Percentiles rank a stretch among this genome's conserved stretches.
Conservation (phyloP, 1,140 invertebrate genomes). For the Calosoma granatense region DNA sequence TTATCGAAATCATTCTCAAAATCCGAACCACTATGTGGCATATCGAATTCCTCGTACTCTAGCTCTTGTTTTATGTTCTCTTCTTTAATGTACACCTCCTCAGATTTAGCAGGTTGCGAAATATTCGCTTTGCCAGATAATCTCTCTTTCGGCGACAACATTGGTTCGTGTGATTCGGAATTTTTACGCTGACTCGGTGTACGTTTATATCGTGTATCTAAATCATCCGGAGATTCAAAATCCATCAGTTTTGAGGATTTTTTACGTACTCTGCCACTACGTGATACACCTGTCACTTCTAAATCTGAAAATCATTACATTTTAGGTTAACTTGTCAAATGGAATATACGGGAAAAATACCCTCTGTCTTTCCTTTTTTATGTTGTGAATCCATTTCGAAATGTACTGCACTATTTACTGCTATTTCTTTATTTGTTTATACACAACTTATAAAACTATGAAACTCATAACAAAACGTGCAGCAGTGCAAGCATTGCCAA, state of each 20-base stretch:
- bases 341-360: not conserved
- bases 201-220: conserved; percentile 38
- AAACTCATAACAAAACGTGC: no score
- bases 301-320: conserved; percentile 50
- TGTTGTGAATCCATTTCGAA: not conserved
- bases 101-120: conserved; percentile 41
- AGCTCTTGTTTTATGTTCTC: conserved; percentile 18
- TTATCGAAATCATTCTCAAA: conserved; percentile 32
- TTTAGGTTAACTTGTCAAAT: not conserved
- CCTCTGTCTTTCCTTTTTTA: not conserved
- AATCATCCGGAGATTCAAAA: conserved; percentile 80
- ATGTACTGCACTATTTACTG: no score
- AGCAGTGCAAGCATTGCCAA: no score
- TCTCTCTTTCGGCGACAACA: conserved; percentile 31
- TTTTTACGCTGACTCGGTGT: conserved; percentile 34
- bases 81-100: conserved; percentile 18
- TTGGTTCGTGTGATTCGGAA: conserved; percentile 24
- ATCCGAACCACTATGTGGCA: conserved; percentile 32
- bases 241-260: conserved; percentile 91
- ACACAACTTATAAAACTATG: no score
- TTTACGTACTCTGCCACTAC: conserved; percentile 81
- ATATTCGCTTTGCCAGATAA: conserved; percentile 39
- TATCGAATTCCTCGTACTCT: conserved; percentile 41
- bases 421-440: no score
- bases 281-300: conserved; percentile 73